Evolutionary conservation across 2,113 vertebrate species (phyloP).

Genomic region (Tricholaema leucomelas): DNA sequence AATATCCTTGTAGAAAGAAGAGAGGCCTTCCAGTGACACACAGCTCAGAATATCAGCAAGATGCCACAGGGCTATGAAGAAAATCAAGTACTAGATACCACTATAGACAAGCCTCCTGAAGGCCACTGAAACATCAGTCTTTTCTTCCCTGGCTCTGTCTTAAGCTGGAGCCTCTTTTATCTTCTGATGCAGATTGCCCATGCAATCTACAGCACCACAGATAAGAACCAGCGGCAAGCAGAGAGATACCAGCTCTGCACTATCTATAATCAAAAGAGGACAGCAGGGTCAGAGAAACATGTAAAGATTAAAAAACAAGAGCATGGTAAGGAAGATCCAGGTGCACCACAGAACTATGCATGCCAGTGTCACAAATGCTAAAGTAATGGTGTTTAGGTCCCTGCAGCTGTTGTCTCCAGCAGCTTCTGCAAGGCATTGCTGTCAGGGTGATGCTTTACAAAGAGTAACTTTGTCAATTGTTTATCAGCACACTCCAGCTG

Average conservation of each 20-base stretch:
- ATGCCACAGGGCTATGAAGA: rapidly evolving
- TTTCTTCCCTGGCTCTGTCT: background rate
- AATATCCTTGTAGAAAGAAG: background rate
- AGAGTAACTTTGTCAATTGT: constrained; percentile 49
- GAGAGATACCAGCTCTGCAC: background rate
- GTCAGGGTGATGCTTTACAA: constrained; percentile 7
- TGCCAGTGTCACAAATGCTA: background rate
- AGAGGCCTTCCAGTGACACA: background rate
- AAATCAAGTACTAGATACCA: background rate
- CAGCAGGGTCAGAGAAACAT: background rate
- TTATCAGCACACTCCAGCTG: constrained; percentile 21
- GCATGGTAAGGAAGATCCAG: background rate
- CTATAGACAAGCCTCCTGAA: background rate
- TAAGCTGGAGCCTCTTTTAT: background rate
- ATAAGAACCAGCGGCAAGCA: background rate
- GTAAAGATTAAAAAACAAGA: background rate
- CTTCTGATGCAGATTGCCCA: background rate
- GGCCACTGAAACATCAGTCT: background rate
- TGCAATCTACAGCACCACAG: background rate
- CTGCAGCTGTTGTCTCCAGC: background rate
- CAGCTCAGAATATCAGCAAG: background rate
- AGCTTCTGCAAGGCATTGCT: background rate
- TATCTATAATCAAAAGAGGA: background rate
- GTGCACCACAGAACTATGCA: background rate
- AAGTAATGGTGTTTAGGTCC: background rate